Evolutionary conservation across 2,888 invertebrate genomes (phyloP).

Genomic region (Caenorhabditis angaria): DNA sequence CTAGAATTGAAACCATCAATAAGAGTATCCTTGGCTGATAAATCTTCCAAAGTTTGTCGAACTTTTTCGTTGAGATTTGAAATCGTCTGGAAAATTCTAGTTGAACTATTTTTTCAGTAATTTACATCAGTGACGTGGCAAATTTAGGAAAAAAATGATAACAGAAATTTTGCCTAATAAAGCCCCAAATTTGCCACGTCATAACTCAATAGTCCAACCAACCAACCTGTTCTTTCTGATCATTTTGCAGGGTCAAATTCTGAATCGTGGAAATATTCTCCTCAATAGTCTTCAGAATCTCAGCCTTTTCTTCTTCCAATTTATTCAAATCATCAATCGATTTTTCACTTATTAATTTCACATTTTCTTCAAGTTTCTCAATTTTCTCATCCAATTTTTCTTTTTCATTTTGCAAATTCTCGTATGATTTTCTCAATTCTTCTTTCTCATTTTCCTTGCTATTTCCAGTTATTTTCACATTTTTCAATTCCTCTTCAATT

Average conservation of each 20-base stretch:
- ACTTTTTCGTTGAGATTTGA: constrained; percentile 16
- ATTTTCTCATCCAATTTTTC: not conserved
- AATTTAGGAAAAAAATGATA: too few species aligned
- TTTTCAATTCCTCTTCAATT: not conserved
- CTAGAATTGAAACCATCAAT: constrained; percentile 39
- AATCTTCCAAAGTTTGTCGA: constrained; percentile 21
- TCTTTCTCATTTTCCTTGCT: not conserved
- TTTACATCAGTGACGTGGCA: too few species aligned
- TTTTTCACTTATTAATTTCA: not conserved
- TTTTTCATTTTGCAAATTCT: constrained; percentile 6
- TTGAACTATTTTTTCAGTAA: too few species aligned
- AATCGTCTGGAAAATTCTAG: constrained; percentile 31
- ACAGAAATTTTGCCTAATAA: too few species aligned
- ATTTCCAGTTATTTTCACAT: not conserved
- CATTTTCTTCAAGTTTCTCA: not conserved
- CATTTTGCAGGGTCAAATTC: not conserved
- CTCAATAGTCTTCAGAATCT: constrained; percentile 18
- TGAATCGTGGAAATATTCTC: constrained; percentile 8
- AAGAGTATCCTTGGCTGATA: constrained; percentile 20
- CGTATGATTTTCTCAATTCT: not conserved
- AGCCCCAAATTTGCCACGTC: too few species aligned
- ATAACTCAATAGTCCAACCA: not conserved
- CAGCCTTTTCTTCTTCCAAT: constrained; percentile 19
- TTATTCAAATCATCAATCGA: not conserved
- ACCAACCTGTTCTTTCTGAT: not conserved